Evolutionary conservation across 92 coral and sea anemone genomes (phyloP), one percentile per base, ranked within the genome.

Genomic region (Bergia puertoricense): DNA sequence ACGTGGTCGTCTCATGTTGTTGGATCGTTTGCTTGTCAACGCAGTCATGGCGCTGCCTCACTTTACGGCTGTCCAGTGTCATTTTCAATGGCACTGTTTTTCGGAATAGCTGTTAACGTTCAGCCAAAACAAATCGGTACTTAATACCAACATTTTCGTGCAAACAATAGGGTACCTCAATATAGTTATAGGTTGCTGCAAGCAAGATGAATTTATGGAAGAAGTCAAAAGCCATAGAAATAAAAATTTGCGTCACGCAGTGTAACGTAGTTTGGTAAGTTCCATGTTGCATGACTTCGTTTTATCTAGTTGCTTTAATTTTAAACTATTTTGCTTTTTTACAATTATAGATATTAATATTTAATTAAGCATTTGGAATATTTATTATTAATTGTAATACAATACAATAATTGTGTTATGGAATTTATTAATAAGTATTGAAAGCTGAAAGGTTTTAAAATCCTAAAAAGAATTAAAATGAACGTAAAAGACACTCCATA

Each of bases 311-410:
- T 48, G 66, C 39, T 78, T 78, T 51, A 14, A 51, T 20, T 78
- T 78, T 51, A 14, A 51, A 51, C 1, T 48, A 50, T 78, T 46
- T 20, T 78, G 51, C 14, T 79, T 79, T 79, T 79, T 6, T 76
- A 44, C 50, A 77, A 30, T 79, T 46, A 11, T 30, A 46, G 67
- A 41, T 79, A 2, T 79, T 14, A 30, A 79, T 79, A 79, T 79
- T 79, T 79, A 79, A 79, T 59, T 18, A 79, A 78, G 50, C 13
- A 79, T 40, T 13, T 74, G 44, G 66, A 30, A 48, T 79, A 79
- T 79, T 79, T 79, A 79, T 76, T 41, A 41, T 7, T 30, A 48
- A 9, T 62, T 16, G 69, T 79, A 2, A 23, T 48, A 50, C n/a
- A 10, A 5, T 22, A 79, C 10, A 45, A 8, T 79, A 13, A n/a